phyloP scores from a whole-genome alignment of 2,797 vertebrate genomes.

The Falco naumanni region DNA sequence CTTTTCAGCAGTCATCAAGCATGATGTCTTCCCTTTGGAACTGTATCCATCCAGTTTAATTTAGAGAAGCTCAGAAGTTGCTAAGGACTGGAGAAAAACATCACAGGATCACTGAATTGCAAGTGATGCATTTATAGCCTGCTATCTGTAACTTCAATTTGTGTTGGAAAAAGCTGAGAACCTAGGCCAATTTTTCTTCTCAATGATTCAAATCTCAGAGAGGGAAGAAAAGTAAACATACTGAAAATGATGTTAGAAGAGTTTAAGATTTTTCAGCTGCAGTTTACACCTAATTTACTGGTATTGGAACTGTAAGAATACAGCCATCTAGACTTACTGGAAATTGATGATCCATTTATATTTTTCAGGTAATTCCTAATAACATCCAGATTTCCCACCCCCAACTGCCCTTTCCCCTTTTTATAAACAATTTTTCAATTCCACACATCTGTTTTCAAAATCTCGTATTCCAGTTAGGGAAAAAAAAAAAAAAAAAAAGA shows the following conservation, averaged over 20 bases:
- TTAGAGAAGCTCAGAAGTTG: neutral
- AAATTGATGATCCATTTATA: neutral
- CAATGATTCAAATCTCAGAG: neutral
- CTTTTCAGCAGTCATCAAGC: neutral
- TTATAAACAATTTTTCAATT: neutral
- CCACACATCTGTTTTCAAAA: neutral
- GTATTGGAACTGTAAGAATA: neutral
- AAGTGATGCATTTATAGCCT: neutral
- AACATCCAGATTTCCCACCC: neutral
- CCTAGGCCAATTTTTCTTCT: neutral
- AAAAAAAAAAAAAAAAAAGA: neutral
- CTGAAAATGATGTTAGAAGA: neutral
- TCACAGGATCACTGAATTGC: neutral
- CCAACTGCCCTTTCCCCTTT: no score
- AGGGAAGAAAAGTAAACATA: neutral
- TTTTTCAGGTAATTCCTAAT: neutral
- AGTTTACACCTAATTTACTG: neutral
- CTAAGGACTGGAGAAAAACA: neutral
- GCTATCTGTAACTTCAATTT: neutral
- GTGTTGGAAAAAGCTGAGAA: neutral
- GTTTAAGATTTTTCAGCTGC: neutral
- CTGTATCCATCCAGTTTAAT: neutral
- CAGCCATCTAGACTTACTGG: neutral
- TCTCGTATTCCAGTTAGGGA: neutral
- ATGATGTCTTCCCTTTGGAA: neutral